Base-by-base conservation (phyloP, 2,888 invertebrate genomes). In the Sinodicranocentrus sp. region DNA sequence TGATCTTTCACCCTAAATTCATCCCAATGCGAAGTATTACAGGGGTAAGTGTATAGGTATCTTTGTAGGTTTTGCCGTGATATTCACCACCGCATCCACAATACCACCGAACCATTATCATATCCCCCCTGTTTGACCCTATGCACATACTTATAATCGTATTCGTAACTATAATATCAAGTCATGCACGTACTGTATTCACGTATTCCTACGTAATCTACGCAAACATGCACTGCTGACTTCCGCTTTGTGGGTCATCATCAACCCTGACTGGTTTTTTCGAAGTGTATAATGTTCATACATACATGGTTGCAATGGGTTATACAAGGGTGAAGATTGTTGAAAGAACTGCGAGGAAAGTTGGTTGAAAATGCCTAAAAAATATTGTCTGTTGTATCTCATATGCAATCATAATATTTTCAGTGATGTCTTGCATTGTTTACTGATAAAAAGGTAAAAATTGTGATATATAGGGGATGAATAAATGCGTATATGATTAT, bases 231-330 rank as follows among this genome's bases (percentile, higher is more conserved):
- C 76, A 75, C 61, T 33, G 28, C 75, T 43, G 76, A 85, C 84
- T 85, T 85, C 85, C 85, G 85, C 85, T 84, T 85, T 52, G 52
- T 85, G 59, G 85, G 85, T 85, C 85, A 85, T 59, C 61, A 48
- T 13, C 52, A 25, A 43, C n/a, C 52, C 13, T 79, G 76, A 76
- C 76, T 76, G 76, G 76, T 76, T 76, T 75, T 65, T 76, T 65
- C 19, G 19, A 48, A 39, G 21, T 26, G 1, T 52, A 68, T 48
- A 25, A 23, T n/a, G 10, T 25, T 25, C 25, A 26, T 6, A 21
- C 13, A 21, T 23, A 59, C 23, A 23, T 59, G 17, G 5, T 23
- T 54, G 13, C n/a, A n/a, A n/a, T 13, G 39, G 23, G 33, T 6
- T 15, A 57, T 8, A 19, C 57, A 28, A n/a, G 25, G n/a, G 28